Conservation (phyloP, 2,888 invertebrate species). For the Xylophagus ater region DNA sequence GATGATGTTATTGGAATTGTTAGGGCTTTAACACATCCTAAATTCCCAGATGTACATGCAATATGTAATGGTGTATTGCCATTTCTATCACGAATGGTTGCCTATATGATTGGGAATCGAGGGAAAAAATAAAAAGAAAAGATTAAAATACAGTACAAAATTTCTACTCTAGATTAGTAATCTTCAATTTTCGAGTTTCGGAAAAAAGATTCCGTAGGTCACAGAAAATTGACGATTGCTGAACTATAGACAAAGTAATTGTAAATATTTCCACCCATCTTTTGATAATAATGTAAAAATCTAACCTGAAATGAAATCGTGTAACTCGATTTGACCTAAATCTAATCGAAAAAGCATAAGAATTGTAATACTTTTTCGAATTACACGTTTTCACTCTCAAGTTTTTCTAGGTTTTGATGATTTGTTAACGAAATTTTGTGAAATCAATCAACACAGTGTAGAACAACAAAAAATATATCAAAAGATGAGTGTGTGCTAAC, state of each 20-base stretch:
- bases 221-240: background rate
- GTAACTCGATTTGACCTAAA: no score
- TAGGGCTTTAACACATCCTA: constrained; percentile 60
- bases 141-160: background rate
- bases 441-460: no score
- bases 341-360: no score
- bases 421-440: no score
- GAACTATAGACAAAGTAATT: constrained; percentile 1
- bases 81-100: constrained; percentile 53
- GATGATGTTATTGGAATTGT: constrained; percentile 50
- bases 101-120: constrained; percentile 24
- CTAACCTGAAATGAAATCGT: no score
- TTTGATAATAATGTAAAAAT: no score
- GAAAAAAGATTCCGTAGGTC: constrained; percentile 1
- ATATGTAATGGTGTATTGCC: constrained; percentile 84
- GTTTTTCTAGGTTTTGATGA: no score
- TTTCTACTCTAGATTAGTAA: background rate
- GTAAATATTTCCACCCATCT: constrained; percentile 1
- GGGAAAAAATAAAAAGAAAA: constrained; percentile 5
- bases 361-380: no score
- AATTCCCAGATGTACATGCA: constrained; percentile 60
- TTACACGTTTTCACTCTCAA: no score
- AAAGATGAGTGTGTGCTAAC: no score
- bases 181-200: background rate
- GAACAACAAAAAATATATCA: no score